Evolutionary conservation across 1,140 invertebrate genomes (phyloP), one percentile per base, ranked within the genome.

Genomic region (Conus betulinus): DNA sequence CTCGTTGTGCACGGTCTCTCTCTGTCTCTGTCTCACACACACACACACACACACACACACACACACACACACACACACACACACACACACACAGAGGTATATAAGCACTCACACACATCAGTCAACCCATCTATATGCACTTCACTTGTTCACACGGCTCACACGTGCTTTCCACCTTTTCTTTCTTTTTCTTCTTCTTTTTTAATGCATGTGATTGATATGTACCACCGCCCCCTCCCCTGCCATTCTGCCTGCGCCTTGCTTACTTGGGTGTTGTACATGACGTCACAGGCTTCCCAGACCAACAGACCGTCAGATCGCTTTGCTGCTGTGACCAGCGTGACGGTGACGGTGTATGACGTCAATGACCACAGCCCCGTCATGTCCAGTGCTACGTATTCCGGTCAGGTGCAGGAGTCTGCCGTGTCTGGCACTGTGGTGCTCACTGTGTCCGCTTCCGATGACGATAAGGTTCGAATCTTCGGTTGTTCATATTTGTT

Each of bases 351-450:
- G 74, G 87, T 92, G 6, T 52, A 67, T 39, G 90, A 90, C 67
- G 63, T 90, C 63, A 91, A 91, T 71, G 85, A 91, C 74, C 78
- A 90, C 88, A 55, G 20, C 4, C 90, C 90, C 27, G 57, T 86
- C 71, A 88, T 91, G 88, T 74, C 57, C 25, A 23, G 63, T 10
- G 17, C 11, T 27, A n/a, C 83, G 6, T 91, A 91, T 52, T 63
- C 57, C 4, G 87, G 63, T 11, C 60, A 25, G 57, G 84, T 91
- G 52, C 63, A 27, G n/a, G 90, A 91, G 71, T 52, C 25, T 6
- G 74, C 85, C 27, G 0, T 27, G 15, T 55, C 81, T n/a, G 90
- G 85, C 6, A 84, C 85, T n/a, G 67, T 87, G 52, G 60, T 89
- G 13, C 27, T 89, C 0, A 83, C 60, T 15, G 87, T 91, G 55